Evolutionary conservation across 2,113 vertebrate genomes (phyloP), one percentile per base, ranked within the genome.

Genomic region (Tinamus guttatus): DNA sequence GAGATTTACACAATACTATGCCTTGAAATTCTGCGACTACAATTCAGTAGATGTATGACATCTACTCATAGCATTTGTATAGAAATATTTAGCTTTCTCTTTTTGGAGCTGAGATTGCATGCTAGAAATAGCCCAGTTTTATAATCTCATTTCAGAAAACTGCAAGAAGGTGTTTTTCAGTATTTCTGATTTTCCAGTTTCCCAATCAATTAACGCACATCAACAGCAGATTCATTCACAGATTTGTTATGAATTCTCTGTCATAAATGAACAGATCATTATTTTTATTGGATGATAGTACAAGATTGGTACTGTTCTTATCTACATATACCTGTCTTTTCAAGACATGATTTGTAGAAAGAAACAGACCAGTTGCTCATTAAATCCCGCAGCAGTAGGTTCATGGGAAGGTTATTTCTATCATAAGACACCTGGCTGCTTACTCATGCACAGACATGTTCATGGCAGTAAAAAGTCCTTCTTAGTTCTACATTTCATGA

Each of bases 1-100:
- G 18, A 90, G 34, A 84, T n/a, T 73, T 43, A 60, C 36, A 5
- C 18, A 91, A 75, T 16, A 77, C 15, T 67, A 58, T 36, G 16
- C 63, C 60, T 51, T 81, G 19, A 87, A 92, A 78, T 62, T 36
- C 85, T 81, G 30, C 60, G 47, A 24, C 24, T 91, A 67, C 7
- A 88, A 22, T 78, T 79, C 30, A 60, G 10, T 63, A 91, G 45
- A 86, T 60, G 71, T 45, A 65, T 71, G 81, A 43, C 4, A n/a
- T 16, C 49, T 74, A 63, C n/a, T 54, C 24, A 40, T 8, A 85
- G 47, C 11, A 63, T 25, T n/a, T 32, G 11, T 20, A 85, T 4
- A 64, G 67, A 85, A 94, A 43, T 38, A 89, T 28, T 69, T 30
- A 59, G 20, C 8, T 21, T 67, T 81, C 15, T 21, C 36, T 63